Base-by-base conservation (phyloP, 2,888 invertebrate genomes). In the Drosophila fulvimacula region DNA sequence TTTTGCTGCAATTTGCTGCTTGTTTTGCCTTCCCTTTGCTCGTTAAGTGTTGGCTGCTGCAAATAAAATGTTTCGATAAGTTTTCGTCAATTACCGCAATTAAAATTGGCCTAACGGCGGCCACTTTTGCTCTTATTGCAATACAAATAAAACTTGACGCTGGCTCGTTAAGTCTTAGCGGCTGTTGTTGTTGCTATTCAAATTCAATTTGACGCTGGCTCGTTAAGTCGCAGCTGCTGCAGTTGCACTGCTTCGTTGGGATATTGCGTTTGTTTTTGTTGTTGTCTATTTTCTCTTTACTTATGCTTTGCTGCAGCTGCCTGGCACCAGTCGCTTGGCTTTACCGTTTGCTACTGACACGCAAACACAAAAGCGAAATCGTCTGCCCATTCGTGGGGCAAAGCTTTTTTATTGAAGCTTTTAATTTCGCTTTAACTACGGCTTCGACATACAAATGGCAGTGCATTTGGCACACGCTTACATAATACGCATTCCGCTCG, bases 281-380 rank as follows among this genome's bases (percentile, higher is more conserved):
- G 17, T 36, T 17, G 15, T 36, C 32, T 32, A 32, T 19, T 21
- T 19, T 21, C 1, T 0, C 19, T 42, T 41, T 17, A 46, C 24
- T 13, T 39, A 48, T 38, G 52, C 36, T 57, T 21, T 21, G 11
- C 21, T 52, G 32, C 63, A 6, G 38, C 36, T 10, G 36, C 3
- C 10, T 64, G 51, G 24, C 39, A 60, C 59, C 32, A 48, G 46
- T 55, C 64, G 30, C 17, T 34, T 34, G 52, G 38, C 46, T 17
- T 56, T 56, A 51, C 55, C 58, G 52, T 76, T 77, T 63, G 65
- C 69, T 60, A 73, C 76, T 77, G 73, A 57, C 69, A 34, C 52
- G 52, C 36, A 52, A 52, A 38, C 52, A 52, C 24, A 38, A 51
- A 51, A 38, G 15, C 52, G 52, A 52, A 6, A n/a, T 38, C 3